Conservation (phyloP, 2,888 invertebrate species). For the Drosophila picticornis region DNA sequence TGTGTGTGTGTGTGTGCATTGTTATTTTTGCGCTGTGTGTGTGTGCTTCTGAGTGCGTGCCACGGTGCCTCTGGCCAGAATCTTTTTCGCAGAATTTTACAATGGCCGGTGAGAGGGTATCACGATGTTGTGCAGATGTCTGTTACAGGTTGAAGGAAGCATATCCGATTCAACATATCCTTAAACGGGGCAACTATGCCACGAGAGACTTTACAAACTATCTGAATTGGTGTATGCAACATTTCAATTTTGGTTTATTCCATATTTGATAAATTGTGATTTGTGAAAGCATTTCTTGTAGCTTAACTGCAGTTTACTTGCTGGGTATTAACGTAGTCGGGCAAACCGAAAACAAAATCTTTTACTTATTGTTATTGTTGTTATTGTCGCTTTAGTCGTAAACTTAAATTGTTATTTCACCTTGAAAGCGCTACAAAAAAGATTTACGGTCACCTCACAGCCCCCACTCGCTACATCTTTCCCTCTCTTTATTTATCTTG, state of each 20-base stretch:
- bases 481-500: neutral
- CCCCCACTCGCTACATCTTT: neutral
- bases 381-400: constrained; percentile 54
- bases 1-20: constrained; percentile 5
- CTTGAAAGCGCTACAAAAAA: constrained; percentile 76
- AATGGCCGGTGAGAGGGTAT: neutral
- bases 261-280: neutral
- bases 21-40: constrained; percentile 9
- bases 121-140: neutral
- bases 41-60: neutral
- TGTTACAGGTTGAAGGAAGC: neutral
- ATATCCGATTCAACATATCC: neutral
- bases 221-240: neutral
- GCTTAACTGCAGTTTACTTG: neutral
- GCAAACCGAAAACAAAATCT: neutral
- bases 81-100: constrained; percentile 7
- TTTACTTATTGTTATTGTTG: constrained; percentile 23
- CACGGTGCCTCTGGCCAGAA: constrained; percentile 2
- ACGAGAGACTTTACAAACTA: neutral
- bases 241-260: neutral
- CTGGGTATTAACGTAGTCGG: neutral
- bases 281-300: neutral
- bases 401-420: constrained; percentile 82
- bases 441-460: constrained; percentile 67
- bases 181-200: neutral